These are phyloP conservation scores for Oreortyx pictus DNA, from an alignment of 2,797 vertebrate genomes.

Conservation along the genomic window DNA sequence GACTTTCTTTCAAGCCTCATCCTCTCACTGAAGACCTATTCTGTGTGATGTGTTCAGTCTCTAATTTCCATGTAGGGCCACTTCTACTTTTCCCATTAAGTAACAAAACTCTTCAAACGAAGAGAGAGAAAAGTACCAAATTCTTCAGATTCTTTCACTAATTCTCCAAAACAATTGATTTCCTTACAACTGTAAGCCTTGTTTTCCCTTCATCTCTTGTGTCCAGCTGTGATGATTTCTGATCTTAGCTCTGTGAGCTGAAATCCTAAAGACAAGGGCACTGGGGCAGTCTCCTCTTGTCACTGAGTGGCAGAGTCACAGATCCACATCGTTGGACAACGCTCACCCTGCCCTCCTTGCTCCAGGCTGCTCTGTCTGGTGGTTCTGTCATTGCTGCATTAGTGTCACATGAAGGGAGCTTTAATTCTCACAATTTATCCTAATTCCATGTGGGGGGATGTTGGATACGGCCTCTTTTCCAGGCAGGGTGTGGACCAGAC, in stretches of 20 bases:
- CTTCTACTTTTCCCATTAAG: not conserved
- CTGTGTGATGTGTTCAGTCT: not conserved
- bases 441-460: not conserved
- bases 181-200: not conserved
- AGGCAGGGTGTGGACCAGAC: slow-evolving; percentile 8
- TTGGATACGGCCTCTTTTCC: slow-evolving; percentile 9
- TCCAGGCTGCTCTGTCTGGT: not conserved
- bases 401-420: not conserved
- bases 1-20: not conserved
- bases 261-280: not conserved
- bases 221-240: not conserved
- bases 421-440: slow-evolving; percentile 4
- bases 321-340: not conserved
- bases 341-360: not conserved
- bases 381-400: not conserved
- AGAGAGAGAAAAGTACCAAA: not conserved
- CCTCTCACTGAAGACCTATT: not conserved
- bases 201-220: not conserved
- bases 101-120: slow-evolving; percentile 1
- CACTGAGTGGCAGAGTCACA: not conserved
- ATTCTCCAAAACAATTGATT: slow-evolving; percentile 19
- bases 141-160: slow-evolving; percentile 31
- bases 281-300: not conserved
- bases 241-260: not conserved
- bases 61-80: not conserved